Evolutionary conservation across 2,888 invertebrate species (phyloP).

Genomic region (Alloplasta piceator): DNA sequence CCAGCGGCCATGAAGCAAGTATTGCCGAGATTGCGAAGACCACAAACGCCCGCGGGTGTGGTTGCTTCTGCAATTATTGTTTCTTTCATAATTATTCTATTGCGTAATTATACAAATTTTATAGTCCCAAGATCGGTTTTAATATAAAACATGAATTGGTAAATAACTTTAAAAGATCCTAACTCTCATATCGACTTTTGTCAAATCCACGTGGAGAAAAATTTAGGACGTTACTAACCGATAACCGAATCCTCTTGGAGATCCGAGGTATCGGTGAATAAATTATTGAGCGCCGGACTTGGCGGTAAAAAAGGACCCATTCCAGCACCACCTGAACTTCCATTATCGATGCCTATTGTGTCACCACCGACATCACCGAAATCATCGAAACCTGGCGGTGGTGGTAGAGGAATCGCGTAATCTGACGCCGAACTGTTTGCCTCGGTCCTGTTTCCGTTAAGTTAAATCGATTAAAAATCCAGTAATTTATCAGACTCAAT

Average conservation of each 20-base stretch:
- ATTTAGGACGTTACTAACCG: conserved; percentile 71
- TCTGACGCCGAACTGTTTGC: conserved; percentile 79
- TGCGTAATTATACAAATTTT: no score
- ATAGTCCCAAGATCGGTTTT: no score
- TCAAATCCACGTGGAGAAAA: not conserved
- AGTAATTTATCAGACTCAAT: no score
- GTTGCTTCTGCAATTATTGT: conserved; percentile 68
- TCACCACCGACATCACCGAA: conserved; percentile 77
- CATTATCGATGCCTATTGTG: conserved; percentile 72
- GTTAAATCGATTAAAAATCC: conserved; percentile 4
- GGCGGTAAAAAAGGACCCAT: conserved; percentile 81
- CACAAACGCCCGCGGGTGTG: conserved; percentile 84
- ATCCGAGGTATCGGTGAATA: conserved; percentile 80
- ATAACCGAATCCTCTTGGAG: conserved; percentile 79
- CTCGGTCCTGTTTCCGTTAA: conserved; percentile 75
- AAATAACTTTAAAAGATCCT: no score
- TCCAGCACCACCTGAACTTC: conserved; percentile 71
- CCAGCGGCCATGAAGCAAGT: conserved; percentile 86
- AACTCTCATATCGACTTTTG: no score
- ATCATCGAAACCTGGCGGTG: conserved; percentile 78
- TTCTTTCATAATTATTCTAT: no score
- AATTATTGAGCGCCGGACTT: conserved; percentile 77
- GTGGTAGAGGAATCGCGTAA: conserved; percentile 78
- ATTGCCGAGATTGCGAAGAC: conserved; percentile 85
- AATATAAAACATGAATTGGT: no score